Conservation (phyloP, 1,140 invertebrate species). For the Macrostomum lignano region DNA sequence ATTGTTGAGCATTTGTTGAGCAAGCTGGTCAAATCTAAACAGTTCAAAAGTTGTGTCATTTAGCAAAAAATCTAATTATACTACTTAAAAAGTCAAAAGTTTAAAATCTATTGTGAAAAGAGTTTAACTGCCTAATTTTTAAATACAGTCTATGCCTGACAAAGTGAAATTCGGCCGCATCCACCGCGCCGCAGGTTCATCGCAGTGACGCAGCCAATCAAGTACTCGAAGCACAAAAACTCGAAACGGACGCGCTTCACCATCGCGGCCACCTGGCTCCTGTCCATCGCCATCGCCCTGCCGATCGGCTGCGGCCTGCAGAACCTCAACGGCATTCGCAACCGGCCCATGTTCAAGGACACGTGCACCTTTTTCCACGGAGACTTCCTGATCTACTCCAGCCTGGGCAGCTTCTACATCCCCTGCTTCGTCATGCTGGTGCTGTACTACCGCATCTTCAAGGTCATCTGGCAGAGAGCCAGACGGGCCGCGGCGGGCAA, state of each 20-base stretch:
- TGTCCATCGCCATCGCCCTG: constrained; percentile 74
- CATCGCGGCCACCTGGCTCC: constrained; percentile 77
- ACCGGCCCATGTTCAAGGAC: constrained; percentile 10
- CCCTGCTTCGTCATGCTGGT: constrained; percentile 95
- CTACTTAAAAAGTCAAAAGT: too few species aligned
- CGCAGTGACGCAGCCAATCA: constrained; percentile 87
- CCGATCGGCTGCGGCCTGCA: constrained; percentile 84
- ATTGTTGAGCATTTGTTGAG: too few species aligned
- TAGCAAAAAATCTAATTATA: too few species aligned
- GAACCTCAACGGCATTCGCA: constrained; percentile 23
- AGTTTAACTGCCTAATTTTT: too few species aligned
- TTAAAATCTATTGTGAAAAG: too few species aligned
- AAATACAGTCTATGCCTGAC: too few species aligned
- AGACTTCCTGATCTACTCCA: constrained; percentile 89
- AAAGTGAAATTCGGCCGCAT: too few species aligned
- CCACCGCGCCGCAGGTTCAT: too few species aligned
- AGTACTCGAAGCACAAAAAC: constrained; percentile 93
- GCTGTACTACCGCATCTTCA: constrained; percentile 90
- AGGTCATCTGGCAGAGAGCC: constrained; percentile 50
- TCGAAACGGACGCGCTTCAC: constrained; percentile 70
- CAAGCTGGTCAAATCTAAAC: too few species aligned
- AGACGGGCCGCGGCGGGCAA: too few species aligned
- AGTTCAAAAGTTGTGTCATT: too few species aligned
- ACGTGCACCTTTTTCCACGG: constrained; percentile 82
- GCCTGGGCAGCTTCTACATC: constrained; percentile 89